Evolutionary conservation across 2,888 invertebrate genomes (phyloP), one percentile per base, ranked within the genome.

Genomic region (Thera britannica): DNA sequence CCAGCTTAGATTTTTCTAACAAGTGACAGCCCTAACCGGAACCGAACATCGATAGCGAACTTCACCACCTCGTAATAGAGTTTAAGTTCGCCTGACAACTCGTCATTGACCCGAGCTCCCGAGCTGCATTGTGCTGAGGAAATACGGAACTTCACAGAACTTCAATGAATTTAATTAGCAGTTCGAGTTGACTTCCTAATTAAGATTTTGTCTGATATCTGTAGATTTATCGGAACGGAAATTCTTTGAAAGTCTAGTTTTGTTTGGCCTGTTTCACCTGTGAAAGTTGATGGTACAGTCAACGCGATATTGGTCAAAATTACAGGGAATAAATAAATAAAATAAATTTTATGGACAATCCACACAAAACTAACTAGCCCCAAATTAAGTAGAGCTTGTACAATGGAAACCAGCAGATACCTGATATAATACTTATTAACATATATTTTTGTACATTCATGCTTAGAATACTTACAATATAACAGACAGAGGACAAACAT

Each of bases 1-100:
- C 51, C 51, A 12, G 11, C 60, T n/a, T 62, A 46, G 44, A 55
- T 41, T 49, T 54, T 35, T 38, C 12, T 49, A 41, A 23, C 57
- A 48, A 12, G 38, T 48, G 11, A 9, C 59, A 66, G 49, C 70
- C 63, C 63, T 61, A 66, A 5, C 54, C 56, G 51, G 41, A 65
- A 58, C 46, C 5, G 38, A 46, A 11, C 68, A 35, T 61, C 36
- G 38, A 67, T 58, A 65, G 63, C 64, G 58, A 6, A 62, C 62
- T 75, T 68, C 63, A 65, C 34, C 35, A 12, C 49, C 61, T 68
- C 52, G 65, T 62, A 73, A 72, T 74, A 72, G 63, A 73, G 73
- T 68, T 72, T 48, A 69, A 65, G 60, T 74, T 75, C 54, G 56
- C 55, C 69, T 62, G 70, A 58, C 62, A 54, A 44, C 62, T 58